These are phyloP conservation scores for Drosophila busckii DNA, from an alignment of 1,140 invertebrate species.

Conservation along the genomic window DNA sequence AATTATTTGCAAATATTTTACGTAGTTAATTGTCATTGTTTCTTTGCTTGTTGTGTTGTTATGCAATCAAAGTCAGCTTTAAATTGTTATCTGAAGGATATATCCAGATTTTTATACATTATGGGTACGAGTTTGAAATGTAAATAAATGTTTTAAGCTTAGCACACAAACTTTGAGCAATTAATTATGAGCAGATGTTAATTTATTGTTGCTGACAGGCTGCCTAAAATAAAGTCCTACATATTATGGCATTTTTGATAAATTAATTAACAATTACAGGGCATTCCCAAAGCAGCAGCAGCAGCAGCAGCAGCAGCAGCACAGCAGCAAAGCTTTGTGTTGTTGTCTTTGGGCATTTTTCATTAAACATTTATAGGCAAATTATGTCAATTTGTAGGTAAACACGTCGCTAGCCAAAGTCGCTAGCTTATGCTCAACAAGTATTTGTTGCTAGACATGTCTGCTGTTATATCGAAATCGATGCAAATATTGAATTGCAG, in stretches of 20 bases:
- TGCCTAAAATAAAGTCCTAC: no score
- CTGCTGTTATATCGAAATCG: constrained; percentile 24
- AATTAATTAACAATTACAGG: no score
- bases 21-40: constrained; percentile 1
- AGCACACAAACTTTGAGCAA: no score
- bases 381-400: constrained; percentile 75
- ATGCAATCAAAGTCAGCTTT: no score
- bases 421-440: no score
- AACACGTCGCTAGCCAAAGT: constrained; percentile 47
- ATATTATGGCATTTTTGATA: no score
- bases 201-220: no score
- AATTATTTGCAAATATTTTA: constrained; percentile 18
- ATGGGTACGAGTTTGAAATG: constrained; percentile 39
- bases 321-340: no score
- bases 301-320: no score
- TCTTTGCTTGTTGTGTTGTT: constrained; percentile 2
- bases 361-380: constrained; percentile 69
- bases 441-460: constrained; percentile 1
- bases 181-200: no score
- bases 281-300: no score
- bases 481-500: constrained; percentile 53
- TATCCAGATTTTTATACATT: no score
- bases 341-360: constrained; percentile 29
- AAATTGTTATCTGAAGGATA: constrained; percentile 13
- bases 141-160: constrained; percentile 47